A percentile compares a stretch with the other conserved stretches of the same genome.
phyloP scores from a whole-genome alignment of 30 jellyfish, hydroid and myxozoan genomes.

The Pelagia noctiluca region DNA sequence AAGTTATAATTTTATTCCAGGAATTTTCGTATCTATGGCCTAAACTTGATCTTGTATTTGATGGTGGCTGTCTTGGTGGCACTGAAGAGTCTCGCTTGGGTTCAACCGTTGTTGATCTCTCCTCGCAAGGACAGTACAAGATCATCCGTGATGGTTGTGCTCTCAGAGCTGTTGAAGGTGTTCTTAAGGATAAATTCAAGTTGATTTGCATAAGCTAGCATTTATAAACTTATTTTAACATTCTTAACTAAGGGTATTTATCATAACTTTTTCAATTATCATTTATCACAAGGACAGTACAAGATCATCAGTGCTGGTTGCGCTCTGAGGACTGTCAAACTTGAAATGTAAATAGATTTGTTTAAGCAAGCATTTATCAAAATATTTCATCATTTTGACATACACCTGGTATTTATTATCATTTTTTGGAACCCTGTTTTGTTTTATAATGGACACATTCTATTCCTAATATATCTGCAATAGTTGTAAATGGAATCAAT shows the following conservation, averaged over 20 bases:
- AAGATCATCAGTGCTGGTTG: too few species aligned
- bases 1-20: conserved; percentile 36
- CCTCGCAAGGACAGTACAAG: conserved; percentile 68
- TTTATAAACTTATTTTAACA: too few species aligned
- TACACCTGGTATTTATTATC: too few species aligned
- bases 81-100: conserved; percentile 92
- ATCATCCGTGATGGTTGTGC: conserved; percentile 90
- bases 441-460: too few species aligned
- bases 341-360: background rate
- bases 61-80: conserved; percentile 87
- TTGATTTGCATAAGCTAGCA: background rate
- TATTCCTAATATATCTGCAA: too few species aligned
- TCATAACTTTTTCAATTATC: too few species aligned
- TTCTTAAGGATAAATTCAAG: conserved; percentile 45
- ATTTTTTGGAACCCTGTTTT: too few species aligned
- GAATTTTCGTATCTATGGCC: conserved; percentile 88
- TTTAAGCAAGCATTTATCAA: background rate
- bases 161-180: conserved; percentile 36
- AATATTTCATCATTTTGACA: too few species aligned
- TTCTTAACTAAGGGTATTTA: too few species aligned
- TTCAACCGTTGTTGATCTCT: conserved; percentile 85
- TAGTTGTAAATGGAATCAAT: too few species aligned
- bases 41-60: conserved; percentile 81
- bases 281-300: too few species aligned
- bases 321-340: too few species aligned